Percentiles rank a stretch among this genome's conserved stretches.
phyloP scores from a whole-genome alignment of 2,113 vertebrate species.

The Hyaena hyaena region DNA sequence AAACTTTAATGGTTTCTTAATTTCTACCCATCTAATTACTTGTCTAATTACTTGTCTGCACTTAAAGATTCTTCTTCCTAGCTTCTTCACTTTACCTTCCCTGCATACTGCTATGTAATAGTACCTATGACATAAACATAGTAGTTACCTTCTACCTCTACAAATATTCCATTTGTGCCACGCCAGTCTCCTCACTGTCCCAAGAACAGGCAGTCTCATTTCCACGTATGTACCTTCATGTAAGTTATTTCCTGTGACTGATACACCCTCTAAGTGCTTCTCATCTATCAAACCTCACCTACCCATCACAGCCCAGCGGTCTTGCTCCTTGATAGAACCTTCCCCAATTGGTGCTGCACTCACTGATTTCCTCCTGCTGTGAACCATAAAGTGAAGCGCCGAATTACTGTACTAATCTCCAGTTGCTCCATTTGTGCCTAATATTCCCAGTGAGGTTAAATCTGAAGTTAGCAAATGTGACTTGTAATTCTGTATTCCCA shows the following conservation, averaged over 20 bases:
- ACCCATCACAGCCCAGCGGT: background rate
- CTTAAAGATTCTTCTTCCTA: conserved; percentile 35
- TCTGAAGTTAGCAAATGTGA: background rate
- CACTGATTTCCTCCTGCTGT: background rate
- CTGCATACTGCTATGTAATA: background rate
- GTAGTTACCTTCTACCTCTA: background rate
- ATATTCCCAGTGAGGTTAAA: background rate
- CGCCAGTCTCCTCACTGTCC: background rate
- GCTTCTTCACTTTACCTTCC: background rate
- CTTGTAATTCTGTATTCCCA: background rate
- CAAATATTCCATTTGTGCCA: background rate
- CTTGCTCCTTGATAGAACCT: background rate
- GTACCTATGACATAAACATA: background rate
- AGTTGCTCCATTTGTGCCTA: background rate
- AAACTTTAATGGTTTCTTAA: background rate
- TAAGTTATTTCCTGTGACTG: background rate
- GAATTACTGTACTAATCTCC: background rate
- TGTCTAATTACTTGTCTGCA: background rate
- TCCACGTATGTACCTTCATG: background rate
- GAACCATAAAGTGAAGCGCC: background rate
- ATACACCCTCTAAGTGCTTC: background rate
- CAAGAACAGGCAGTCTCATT: background rate
- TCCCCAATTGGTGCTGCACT: background rate
- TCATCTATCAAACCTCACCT: background rate
- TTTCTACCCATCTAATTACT: background rate